These are phyloP conservation scores for Ostrea denselamellosa DNA, from an alignment of 1,140 invertebrate genomes.

Conservation along the genomic window DNA sequence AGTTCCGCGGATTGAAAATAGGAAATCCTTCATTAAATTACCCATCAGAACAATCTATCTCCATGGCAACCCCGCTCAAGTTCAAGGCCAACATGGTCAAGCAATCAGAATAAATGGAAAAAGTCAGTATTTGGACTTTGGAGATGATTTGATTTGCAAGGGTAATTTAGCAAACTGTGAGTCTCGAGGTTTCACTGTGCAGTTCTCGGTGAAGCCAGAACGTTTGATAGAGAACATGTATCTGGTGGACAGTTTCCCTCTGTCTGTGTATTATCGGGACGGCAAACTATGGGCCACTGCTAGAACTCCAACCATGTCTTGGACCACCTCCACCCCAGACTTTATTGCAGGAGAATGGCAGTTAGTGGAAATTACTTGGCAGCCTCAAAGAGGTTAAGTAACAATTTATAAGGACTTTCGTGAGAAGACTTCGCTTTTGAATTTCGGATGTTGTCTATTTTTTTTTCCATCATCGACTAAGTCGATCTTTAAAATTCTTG, in stretches of 20 bases:
- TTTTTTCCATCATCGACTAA: background rate
- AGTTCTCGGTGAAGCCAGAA: slow-evolving; percentile 66
- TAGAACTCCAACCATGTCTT: slow-evolving; percentile 68
- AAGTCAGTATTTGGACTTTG: slow-evolving; percentile 72
- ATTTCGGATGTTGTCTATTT: no score
- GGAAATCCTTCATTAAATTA: slow-evolving; percentile 49
- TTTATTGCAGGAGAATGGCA: slow-evolving; percentile 71
- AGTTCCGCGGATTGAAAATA: slow-evolving; percentile 42
- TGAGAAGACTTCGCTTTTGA: no score
- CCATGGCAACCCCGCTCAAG: slow-evolving; percentile 56
- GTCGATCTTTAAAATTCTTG: background rate
- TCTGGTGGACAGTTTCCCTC: slow-evolving; percentile 72
- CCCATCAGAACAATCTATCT: slow-evolving; percentile 61
- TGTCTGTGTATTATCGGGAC: slow-evolving; percentile 74
- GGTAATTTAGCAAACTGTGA: slow-evolving; percentile 72
- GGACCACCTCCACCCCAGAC: slow-evolving; percentile 66
- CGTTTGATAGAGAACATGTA: slow-evolving; percentile 69
- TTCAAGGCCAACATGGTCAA: slow-evolving; percentile 54
- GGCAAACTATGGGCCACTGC: slow-evolving; percentile 69
- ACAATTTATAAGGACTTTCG: background rate
- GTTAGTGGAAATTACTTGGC: slow-evolving; percentile 75
- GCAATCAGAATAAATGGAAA: slow-evolving; percentile 68
- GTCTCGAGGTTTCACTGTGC: slow-evolving; percentile 69
- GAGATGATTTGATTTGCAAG: slow-evolving; percentile 67
- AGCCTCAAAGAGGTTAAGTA: slow-evolving; percentile 65